Percentiles rank a stretch among this genome's conserved stretches.
Evolutionary conservation across 2,888 invertebrate genomes (phyloP).

Genomic region (Embidobia sp.): DNA sequence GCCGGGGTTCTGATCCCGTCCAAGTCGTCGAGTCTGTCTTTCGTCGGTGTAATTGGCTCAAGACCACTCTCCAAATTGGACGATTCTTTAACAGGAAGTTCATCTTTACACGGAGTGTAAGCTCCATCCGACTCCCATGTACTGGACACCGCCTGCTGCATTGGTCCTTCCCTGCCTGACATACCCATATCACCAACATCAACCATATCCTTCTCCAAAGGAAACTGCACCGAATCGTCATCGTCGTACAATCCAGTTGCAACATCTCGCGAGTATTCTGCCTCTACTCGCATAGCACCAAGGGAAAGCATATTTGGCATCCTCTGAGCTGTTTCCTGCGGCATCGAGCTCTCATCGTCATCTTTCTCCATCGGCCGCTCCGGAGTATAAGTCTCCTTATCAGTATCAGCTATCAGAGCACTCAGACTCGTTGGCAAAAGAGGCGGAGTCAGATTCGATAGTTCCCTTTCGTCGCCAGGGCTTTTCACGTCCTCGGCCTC

Average conservation of each 20-base stretch:
- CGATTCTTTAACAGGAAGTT: conserved; percentile 73
- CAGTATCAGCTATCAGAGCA: neutral
- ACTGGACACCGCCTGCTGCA: conserved; percentile 1
- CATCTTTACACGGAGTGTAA: conserved; percentile 79
- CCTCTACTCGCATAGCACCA: conserved; percentile 18
- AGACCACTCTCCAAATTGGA: conserved; percentile 74
- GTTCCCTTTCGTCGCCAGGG: conserved; percentile 38
- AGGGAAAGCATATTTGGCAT: conserved; percentile 28
- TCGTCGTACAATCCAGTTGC: conserved; percentile 56
- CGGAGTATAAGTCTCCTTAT: conserved; percentile 54
- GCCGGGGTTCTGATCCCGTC: conserved; percentile 80
- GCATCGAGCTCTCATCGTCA: conserved; percentile 31
- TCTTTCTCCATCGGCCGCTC: conserved; percentile 24
- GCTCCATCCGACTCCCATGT: conserved; percentile 79
- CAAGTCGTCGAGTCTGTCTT: conserved; percentile 75
- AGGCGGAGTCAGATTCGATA: conserved; percentile 45
- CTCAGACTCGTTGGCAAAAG: conserved; percentile 19
- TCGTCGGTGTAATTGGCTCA: conserved; percentile 79
- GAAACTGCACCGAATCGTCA: conserved; percentile 71
- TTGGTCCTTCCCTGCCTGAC: no score
- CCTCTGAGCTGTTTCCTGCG: conserved; percentile 14
- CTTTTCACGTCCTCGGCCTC: neutral
- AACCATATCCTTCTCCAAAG: conserved; percentile 71
- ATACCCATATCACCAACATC: no score
- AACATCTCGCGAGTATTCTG: conserved; percentile 32